Base-by-base conservation (phyloP, 2,113 vertebrate genomes). In the Azemiops feae region DNA sequence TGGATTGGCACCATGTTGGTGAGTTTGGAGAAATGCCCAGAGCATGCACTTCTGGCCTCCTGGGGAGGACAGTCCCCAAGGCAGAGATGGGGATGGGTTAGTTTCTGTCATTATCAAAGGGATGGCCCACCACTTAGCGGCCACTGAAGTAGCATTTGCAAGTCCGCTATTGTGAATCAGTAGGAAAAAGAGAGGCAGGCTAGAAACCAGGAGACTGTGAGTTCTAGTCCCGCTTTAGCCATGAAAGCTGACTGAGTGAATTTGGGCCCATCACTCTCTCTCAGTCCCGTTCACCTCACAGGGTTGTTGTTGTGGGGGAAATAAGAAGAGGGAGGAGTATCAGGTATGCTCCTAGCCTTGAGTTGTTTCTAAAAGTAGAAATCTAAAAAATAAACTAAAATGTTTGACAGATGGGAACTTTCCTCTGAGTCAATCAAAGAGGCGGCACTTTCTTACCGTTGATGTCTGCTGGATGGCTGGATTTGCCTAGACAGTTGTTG, bases 1-100 rank as follows among this genome's bases (percentile, higher is more conserved):
- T 99, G 98, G 98, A 98, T 97, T 88, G 93, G 95, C 87, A 57
- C 92, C 50, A 85, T 95, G 4, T 85, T 98, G 96, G 97, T 98
- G 85, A 96, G 97, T 95, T 58, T 85, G 27, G 55, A 30, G 3
- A 55, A 10, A 47, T 9, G 7, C 4, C 7, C 3, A 11, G 14
- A 58, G 85, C 10, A 18, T 50, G 23, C 2, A 52, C 2, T 39
- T 45, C 8, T 43, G 50, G 1, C 1, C 23, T 81, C 3, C 4
- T 25, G 1, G 30, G 25, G 12, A 10, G 23, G n/a, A 16, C 30
- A n/a, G 8, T 20, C 25, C 34, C 5, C 43, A 64, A 27, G 54
- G 27, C 7, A 8, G 58, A 14, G 22, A 53, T 11, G 87, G 58
- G 50, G 7, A 1, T 7, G 2, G 18, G 23, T 34, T 3, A 53